Percentiles rank a stretch among this genome's conserved stretches.
Evolutionary conservation across 2,888 invertebrate species (phyloP).

Genomic region (Caenorhabditis doughertyi): DNA sequence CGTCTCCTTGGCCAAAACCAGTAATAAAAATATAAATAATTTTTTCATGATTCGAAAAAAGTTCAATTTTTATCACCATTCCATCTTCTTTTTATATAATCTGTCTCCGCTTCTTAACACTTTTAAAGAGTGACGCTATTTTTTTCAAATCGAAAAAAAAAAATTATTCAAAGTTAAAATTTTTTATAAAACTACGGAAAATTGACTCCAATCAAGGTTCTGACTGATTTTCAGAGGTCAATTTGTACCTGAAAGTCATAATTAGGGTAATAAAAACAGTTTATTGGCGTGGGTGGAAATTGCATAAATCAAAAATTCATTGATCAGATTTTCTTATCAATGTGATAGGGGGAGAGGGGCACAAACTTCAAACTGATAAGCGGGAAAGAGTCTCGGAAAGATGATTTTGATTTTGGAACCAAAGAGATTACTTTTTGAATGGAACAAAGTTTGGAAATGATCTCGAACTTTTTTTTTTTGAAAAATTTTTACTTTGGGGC

Average conservation of each 20-base stretch:
- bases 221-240: background rate
- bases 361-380: conserved; percentile 59
- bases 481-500: too few relatives aligned
- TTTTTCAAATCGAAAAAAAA: background rate
- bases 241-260: too few relatives aligned
- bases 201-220: background rate
- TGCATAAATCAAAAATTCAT: conserved; percentile 41
- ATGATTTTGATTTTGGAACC: background rate
- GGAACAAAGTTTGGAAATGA: too few relatives aligned
- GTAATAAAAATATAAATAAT: background rate
- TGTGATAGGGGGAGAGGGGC: background rate
- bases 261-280: conserved; percentile 1
- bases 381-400: background rate
- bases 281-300: background rate
- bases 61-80: conserved; percentile 19
- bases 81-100: background rate
- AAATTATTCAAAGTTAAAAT: background rate
- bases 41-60: background rate
- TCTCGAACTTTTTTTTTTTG: too few relatives aligned
- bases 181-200: background rate
- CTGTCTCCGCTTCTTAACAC: background rate
- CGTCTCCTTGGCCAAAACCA: background rate
- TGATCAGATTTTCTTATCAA: conserved; percentile 41
- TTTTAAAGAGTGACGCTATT: conserved; percentile 9
- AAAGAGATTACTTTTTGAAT: background rate